Evolutionary conservation across 2,113 vertebrate species (phyloP).

Genomic region (Dipodomys ordii): DNA sequence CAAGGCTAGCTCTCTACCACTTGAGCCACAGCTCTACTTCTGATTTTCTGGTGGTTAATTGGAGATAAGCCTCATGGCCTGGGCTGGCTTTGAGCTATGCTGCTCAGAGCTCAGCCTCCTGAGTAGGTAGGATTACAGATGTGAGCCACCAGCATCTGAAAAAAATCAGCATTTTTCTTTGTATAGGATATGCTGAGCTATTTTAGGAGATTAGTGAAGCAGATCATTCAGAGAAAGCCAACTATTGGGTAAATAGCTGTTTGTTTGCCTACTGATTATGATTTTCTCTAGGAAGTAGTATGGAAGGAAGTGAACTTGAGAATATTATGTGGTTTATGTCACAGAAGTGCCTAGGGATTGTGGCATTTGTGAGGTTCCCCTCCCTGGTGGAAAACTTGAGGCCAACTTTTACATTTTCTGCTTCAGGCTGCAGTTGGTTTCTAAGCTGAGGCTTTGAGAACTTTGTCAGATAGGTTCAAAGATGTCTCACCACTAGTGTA

Average conservation of each 20-base stretch:
- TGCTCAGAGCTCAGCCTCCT: no score
- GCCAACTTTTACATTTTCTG: constrained; percentile 11
- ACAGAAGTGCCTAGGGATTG: background rate
- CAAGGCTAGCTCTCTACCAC: no score
- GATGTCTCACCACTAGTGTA: constrained; percentile 23
- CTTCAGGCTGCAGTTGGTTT: constrained; percentile 66
- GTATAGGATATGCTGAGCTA: background rate
- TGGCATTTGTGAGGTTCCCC: background rate
- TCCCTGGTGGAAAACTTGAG: background rate
- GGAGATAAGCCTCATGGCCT: no score
- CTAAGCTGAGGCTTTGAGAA: constrained; percentile 59
- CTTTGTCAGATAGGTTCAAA: constrained; percentile 72
- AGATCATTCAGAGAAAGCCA: background rate
- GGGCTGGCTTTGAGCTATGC: no score
- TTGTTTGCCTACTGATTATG: background rate
- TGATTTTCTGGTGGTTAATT: background rate
- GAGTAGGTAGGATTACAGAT: no score
- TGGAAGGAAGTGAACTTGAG: background rate
- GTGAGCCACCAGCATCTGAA: no score
- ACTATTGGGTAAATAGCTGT: background rate
- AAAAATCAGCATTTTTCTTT: background rate
- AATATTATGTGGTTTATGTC: background rate
- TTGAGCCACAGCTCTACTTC: no score
- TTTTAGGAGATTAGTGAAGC: background rate
- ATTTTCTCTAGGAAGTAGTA: background rate